Percentiles rank a stretch among this genome's conserved stretches.
Evolutionary conservation across 1,140 invertebrate species (phyloP).

Genomic region (Amphibalanus amphitrite): DNA sequence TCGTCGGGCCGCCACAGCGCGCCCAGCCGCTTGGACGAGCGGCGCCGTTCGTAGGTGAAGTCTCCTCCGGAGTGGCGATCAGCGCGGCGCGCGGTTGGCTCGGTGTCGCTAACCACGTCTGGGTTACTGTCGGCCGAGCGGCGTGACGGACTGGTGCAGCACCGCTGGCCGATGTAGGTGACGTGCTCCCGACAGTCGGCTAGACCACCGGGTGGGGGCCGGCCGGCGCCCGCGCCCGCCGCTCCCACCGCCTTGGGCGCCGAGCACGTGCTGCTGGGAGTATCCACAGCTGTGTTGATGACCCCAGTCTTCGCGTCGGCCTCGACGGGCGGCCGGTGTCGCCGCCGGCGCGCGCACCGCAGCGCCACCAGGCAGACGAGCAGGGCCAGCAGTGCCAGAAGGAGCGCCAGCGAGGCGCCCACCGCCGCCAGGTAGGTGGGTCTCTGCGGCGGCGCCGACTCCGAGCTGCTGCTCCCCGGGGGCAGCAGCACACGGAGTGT

Average conservation of each 20-base stretch:
- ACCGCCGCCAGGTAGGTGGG: neutral
- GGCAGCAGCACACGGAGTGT: conserved; percentile 58
- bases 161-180: neutral
- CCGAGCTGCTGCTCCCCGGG: neutral
- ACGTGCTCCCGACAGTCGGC: neutral
- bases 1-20: neutral
- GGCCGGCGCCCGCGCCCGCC: no score
- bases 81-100: neutral
- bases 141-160: neutral
- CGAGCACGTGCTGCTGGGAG: neutral
- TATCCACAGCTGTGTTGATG: neutral
- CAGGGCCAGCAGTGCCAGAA: neutral
- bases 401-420: neutral
- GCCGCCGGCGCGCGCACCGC: neutral
- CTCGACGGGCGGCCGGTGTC: no score
- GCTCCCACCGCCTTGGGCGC: neutral
- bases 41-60: neutral
- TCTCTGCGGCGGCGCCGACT: neutral
- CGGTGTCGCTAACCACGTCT: neutral
- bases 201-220: no score
- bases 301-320: neutral
- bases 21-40: neutral
- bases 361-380: neutral
- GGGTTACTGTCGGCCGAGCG: neutral
- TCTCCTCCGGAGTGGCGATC: neutral